Conservation (phyloP, 1,140 invertebrate genomes). For the Meloidogyne exigua region DNA sequence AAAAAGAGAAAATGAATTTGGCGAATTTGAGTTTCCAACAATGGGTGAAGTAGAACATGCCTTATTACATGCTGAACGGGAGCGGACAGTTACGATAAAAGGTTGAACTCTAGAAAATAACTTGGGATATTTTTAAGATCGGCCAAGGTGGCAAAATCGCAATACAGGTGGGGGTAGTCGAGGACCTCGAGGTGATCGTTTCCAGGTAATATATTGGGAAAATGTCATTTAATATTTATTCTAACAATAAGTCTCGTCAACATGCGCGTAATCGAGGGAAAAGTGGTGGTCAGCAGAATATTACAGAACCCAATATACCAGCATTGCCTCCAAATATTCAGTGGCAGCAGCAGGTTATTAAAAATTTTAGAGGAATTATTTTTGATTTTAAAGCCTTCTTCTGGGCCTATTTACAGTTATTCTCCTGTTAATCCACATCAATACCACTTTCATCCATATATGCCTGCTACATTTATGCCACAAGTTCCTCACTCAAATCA, state of each 20-base stretch:
- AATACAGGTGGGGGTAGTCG: neutral
- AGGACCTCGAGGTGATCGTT: neutral
- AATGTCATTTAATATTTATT: neutral
- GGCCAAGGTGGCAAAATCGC: neutral
- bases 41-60: slow-evolving; percentile 20
- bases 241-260: neutral
- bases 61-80: neutral
- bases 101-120: neutral
- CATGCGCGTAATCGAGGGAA: neutral
- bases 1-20: slow-evolving; percentile 8
- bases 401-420: neutral
- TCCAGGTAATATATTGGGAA: neutral
- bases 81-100: neutral
- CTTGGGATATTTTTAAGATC: neutral
- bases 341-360: neutral
- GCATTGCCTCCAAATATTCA: neutral
- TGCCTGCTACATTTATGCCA: neutral
- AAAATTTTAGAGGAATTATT: neutral
- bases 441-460: neutral
- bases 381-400: neutral
- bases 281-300: neutral
- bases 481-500: neutral
- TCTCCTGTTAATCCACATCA: neutral
- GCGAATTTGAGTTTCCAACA: slow-evolving; percentile 22
- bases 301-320: neutral